phyloP scores from a whole-genome alignment of 2,113 vertebrate species.

The Excalfactoria chinensis region DNA sequence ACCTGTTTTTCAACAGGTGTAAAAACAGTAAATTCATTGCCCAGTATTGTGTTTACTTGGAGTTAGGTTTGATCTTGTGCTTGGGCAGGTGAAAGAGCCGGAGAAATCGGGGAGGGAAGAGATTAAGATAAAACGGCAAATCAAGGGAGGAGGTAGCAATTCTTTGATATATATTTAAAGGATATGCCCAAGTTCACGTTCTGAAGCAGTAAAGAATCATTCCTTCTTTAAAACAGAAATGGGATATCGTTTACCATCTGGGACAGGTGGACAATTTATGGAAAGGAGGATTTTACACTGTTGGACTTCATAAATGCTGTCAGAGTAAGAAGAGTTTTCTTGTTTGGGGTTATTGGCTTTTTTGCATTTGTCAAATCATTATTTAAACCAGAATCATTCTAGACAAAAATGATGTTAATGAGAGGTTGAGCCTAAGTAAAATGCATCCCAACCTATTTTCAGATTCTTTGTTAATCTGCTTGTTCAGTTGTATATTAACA shows the following conservation, averaged over 20 bases:
- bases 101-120: not conserved
- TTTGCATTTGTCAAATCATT: not conserved
- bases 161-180: not conserved
- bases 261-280: slow-evolving; percentile 94
- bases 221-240: slow-evolving; percentile 81
- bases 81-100: not conserved
- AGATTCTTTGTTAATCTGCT: not conserved
- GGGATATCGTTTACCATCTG: slow-evolving; percentile 96
- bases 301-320: slow-evolving; percentile 96
- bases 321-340: slow-evolving; percentile 80
- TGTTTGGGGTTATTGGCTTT: not conserved
- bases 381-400: not conserved
- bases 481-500: not conserved
- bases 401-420: not conserved
- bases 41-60: rapidly evolving
- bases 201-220: slow-evolving; percentile 11
- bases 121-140: not conserved
- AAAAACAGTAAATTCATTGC: not conserved
- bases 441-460: not conserved
- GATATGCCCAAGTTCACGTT: not conserved
- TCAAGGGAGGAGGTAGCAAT: rapidly evolving
- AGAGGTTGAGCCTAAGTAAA: not conserved
- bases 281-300: slow-evolving; percentile 95
- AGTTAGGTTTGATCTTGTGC: not conserved
- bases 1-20: not conserved